These are phyloP conservation scores for Andrena bicolor DNA, from an alignment of 2,888 invertebrate genomes.

Conservation along the genomic window DNA sequence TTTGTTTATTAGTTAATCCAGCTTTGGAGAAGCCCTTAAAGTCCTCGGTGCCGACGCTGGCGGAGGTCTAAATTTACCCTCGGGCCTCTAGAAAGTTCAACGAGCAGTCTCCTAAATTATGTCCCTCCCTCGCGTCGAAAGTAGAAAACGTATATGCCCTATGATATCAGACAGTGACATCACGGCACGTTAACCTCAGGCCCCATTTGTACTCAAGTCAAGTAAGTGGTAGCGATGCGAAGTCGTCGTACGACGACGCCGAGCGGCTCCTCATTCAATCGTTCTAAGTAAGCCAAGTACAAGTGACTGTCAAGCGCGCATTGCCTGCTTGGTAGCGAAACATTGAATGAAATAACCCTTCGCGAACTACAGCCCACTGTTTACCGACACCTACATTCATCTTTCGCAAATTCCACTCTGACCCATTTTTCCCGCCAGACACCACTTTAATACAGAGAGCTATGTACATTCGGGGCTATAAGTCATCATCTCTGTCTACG, in stretches of 20 bases:
- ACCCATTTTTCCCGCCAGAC: neutral
- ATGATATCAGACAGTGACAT: conserved; percentile 57
- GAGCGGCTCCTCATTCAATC: conserved; percentile 49
- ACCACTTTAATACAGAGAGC: neutral
- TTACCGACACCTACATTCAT: conserved; percentile 4
- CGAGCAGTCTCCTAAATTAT: too few species aligned
- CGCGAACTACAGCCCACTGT: neutral
- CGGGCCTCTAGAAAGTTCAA: too few species aligned
- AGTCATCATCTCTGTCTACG: neutral
- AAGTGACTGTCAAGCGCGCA: conserved; percentile 45
- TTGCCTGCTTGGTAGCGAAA: conserved; percentile 45
- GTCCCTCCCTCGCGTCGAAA: conserved; percentile 2
- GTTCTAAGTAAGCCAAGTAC: conserved; percentile 57
- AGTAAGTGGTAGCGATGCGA: conserved; percentile 50
- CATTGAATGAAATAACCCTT: conserved; percentile 44
- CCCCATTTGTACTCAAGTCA: conserved; percentile 36
- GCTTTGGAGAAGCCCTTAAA: too few species aligned
- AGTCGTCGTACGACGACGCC: conserved; percentile 53
- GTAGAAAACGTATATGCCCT: conserved; percentile 9
- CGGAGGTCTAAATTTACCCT: too few species aligned
- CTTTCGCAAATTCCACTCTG: neutral
- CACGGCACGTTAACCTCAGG: conserved; percentile 60
- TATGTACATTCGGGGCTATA: neutral
- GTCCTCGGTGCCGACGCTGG: too few species aligned
- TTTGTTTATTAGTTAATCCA: too few species aligned